A percentile compares a stretch with the other conserved stretches of the same genome.
phyloP scores from a whole-genome alignment of 2,888 invertebrate species.

The Gortyna flavago region DNA sequence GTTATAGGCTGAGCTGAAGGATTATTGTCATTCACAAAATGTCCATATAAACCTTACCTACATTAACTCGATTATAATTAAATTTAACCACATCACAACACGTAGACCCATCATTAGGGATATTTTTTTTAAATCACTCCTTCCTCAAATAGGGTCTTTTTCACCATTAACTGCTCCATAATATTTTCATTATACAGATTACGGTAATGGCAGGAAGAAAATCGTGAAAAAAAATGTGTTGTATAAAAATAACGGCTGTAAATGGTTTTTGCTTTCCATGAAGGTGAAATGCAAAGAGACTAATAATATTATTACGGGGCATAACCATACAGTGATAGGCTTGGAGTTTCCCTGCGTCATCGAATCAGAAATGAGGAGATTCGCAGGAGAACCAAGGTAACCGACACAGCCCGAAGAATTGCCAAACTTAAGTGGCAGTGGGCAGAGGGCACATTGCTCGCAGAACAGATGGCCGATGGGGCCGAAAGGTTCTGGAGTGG shows the following conservation, averaged over 20 bases:
- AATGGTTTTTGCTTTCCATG: not conserved
- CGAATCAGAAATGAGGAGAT: too few relatives aligned
- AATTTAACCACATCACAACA: constrained; percentile 3
- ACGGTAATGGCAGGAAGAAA: constrained; percentile 27
- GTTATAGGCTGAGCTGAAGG: too few relatives aligned
- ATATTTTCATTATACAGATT: constrained; percentile 46
- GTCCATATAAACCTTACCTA: not conserved
- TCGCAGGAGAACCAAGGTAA: too few relatives aligned
- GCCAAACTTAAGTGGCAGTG: too few relatives aligned
- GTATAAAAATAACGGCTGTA: not conserved
- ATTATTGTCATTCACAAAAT: not conserved
- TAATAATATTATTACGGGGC: too few relatives aligned
- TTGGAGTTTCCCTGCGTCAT: too few relatives aligned
- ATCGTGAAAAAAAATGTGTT: constrained; percentile 10
- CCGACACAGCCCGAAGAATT: too few relatives aligned
- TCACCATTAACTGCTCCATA: constrained; percentile 18
- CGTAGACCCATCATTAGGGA: constrained; percentile 36
- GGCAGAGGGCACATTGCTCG: too few relatives aligned
- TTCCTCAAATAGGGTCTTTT: constrained; percentile 10
- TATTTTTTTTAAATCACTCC: constrained; percentile 28
- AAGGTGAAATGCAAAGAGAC: not conserved
- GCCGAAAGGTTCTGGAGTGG: too few relatives aligned
- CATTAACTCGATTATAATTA: constrained; percentile 18
- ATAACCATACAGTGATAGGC: too few relatives aligned
- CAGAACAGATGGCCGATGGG: too few relatives aligned